phyloP scores from a whole-genome alignment of 2,888 invertebrate genomes.

The Amiota minor region DNA sequence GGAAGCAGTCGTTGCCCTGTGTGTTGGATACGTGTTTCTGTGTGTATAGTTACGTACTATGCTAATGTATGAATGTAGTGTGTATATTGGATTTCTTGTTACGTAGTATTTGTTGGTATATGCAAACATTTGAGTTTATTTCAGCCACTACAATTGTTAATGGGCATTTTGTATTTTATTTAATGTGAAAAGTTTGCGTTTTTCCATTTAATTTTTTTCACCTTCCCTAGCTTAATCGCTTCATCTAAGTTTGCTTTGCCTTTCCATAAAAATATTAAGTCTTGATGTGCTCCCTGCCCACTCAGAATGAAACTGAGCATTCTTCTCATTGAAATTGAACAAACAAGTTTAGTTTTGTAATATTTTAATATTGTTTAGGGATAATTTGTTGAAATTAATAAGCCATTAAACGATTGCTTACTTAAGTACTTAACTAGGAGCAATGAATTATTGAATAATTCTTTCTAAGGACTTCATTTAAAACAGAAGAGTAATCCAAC shows the following conservation, averaged over 20 bases:
- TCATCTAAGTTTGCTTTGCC: not conserved
- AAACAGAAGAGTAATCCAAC: too few species aligned
- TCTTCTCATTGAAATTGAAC: conserved; percentile 42
- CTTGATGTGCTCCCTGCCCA: too few species aligned
- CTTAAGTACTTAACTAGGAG: conserved; percentile 11
- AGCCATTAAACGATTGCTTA: conserved; percentile 55
- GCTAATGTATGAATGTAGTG: not conserved
- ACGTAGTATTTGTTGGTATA: conserved; percentile 24
- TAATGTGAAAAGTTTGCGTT: conserved; percentile 65
- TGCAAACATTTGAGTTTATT: conserved; percentile 58
- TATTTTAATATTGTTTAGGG: conserved; percentile 65
- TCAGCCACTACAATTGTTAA: conserved; percentile 64
- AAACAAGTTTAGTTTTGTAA: conserved; percentile 62
- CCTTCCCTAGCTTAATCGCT: not conserved
- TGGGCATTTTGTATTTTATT: conserved; percentile 69
- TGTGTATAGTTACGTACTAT: too few species aligned
- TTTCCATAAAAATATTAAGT: too few species aligned
- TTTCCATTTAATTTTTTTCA: not conserved
- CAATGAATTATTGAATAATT: too few species aligned
- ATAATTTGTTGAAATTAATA: conserved; percentile 65
- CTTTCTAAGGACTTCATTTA: too few species aligned
- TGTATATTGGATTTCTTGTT: not conserved
- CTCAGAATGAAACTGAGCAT: too few species aligned
- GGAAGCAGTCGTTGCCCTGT: not conserved
- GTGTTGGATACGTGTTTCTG: not conserved